Conservation (phyloP, 2,888 invertebrate genomes). For the Zygogramma bicolorata region DNA sequence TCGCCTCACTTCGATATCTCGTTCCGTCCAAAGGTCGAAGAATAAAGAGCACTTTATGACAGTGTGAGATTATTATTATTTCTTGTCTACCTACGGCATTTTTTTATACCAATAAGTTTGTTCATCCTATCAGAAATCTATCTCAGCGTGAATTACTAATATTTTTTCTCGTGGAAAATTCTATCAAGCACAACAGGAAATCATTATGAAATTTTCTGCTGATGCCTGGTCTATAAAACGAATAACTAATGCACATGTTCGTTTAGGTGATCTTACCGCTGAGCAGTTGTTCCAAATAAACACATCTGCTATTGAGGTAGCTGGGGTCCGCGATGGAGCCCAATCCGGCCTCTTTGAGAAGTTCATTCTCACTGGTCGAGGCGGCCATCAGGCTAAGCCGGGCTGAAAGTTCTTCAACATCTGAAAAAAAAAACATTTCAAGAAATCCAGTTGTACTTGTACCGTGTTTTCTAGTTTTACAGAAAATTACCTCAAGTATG, state of each 20-base stretch:
- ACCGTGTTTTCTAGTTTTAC: too few relatives aligned
- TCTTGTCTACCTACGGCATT: too few relatives aligned
- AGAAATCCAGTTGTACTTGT: background rate
- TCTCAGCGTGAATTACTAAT: too few relatives aligned
- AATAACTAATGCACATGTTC: slow-evolving; percentile 9
- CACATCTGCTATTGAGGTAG: slow-evolving; percentile 70
- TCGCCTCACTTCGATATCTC: too few relatives aligned
- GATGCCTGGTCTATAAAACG: background rate
- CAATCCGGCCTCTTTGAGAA: slow-evolving; percentile 53
- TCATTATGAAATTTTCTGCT: too few relatives aligned
- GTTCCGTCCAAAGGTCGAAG: too few relatives aligned
- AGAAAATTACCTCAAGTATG: background rate
- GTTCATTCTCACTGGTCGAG: slow-evolving; percentile 66
- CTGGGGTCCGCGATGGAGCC: slow-evolving; percentile 63
- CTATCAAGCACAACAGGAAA: too few relatives aligned
- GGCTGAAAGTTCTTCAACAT: slow-evolving; percentile 79
- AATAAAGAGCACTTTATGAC: too few relatives aligned
- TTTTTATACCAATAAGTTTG: too few relatives aligned
- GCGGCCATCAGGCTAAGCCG: slow-evolving; percentile 76
- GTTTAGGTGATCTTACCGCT: slow-evolving; percentile 64
- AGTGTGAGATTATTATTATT: too few relatives aligned
- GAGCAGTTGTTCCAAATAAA: slow-evolving; percentile 71
- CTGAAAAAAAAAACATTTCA: slow-evolving; percentile 66
- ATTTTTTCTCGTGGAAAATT: too few relatives aligned
- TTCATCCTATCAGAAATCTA: too few relatives aligned